A percentile compares a stretch with the other conserved stretches of the same genome.
These are phyloP conservation scores for Psittacara wagleri DNA, from an alignment of 2,113 vertebrate genomes.

Conservation along the genomic window DNA sequence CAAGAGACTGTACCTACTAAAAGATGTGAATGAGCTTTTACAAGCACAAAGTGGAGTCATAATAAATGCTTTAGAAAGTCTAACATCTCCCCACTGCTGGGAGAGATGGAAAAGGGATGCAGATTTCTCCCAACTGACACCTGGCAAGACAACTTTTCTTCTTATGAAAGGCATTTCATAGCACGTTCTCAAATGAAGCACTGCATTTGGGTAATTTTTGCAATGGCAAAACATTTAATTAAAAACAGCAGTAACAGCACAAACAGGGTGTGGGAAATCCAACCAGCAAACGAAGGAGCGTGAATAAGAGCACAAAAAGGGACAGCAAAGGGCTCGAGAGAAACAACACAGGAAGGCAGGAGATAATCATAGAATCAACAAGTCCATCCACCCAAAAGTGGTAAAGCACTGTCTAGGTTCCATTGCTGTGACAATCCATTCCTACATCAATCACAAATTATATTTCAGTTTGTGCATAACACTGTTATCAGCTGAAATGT, in stretches of 20 bases:
- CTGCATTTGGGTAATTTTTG: neutral
- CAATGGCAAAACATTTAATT: neutral
- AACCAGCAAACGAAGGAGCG: neutral
- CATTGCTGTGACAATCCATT: neutral
- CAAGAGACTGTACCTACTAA: neutral
- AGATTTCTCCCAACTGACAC: neutral
- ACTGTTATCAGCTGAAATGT: neutral
- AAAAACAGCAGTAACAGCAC: neutral
- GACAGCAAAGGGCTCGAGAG: neutral
- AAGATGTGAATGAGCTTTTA: neutral
- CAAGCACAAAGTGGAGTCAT: neutral
- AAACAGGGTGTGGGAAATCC: neutral
- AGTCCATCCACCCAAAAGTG: neutral
- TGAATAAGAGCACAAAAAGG: neutral
- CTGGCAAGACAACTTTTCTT: neutral
- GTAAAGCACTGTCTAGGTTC: neutral
- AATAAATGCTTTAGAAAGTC: neutral
- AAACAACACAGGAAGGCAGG: neutral
- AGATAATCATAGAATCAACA: neutral
- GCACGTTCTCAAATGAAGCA: neutral
- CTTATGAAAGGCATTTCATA: neutral
- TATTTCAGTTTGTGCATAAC: neutral
- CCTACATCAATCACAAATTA: neutral
- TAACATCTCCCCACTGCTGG: neutral
- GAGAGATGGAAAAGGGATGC: neutral